Evolutionary conservation across 2,113 vertebrate species (phyloP), one percentile per base, ranked within the genome.

Genomic region (Panurus biarmicus): DNA sequence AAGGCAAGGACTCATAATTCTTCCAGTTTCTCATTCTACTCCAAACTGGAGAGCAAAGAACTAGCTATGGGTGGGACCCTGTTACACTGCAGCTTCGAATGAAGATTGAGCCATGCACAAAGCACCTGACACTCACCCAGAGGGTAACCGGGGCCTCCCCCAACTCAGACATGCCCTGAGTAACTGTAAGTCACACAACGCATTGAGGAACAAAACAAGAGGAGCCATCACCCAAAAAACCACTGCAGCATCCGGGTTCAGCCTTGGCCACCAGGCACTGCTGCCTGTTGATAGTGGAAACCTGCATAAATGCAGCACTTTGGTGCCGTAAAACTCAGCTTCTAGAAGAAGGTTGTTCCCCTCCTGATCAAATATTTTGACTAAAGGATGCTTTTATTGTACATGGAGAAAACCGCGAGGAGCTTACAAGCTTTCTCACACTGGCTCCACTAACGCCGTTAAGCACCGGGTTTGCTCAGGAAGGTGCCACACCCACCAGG

Each of bases 401-500:
- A 28, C 19, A 28, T 1, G 1, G 4, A 47, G 14, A 47, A 96
- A 87, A 35, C 10, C 29, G 19, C 4, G 2, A 64, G 60, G 40
- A 42, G 65, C 44, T 83, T 22, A 13, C 67, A 26, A 61, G 47
- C 42, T 33, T 54, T 22, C 8, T 7, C 50, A 6, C 21, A 1
- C 42, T 1, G 44, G 19, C 67, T 74, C 6, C 14, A 7, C 31
- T 26, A 44, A 26, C 0, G 56, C 70, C 21, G 88, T 11, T 3
- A 13, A 50, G 38, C 71, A 31, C 2, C 23, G 36, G 80, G 31
- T 78, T 91, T 50, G 69, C 80, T 65, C 16, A 5, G 50, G 80
- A 51, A 93, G 90, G 53, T 61, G 54, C 92, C 94, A 96, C 95
- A 93, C 95, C 95, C 90, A 86, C 87, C 74, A 23, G 24, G 14